phyloP scores from a whole-genome alignment of 2,113 vertebrate species.

The Chaenogobius annularis region DNA sequence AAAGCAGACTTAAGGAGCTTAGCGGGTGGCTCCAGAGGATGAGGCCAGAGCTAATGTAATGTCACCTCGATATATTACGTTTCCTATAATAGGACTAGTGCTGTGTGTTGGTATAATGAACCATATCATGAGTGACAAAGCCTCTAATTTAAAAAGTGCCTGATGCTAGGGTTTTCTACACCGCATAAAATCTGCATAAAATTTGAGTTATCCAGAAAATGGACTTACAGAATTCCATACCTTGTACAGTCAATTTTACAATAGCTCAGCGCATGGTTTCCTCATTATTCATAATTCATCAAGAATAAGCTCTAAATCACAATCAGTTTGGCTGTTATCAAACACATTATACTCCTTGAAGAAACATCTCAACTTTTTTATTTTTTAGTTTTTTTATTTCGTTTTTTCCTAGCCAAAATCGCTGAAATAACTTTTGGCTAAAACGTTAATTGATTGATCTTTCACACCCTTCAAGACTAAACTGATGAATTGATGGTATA shows the following conservation, averaged over 20 bases:
- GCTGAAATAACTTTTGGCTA: no score
- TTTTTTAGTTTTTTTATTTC: no score
- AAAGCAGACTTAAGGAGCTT: constrained; percentile 56
- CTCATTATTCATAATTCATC: no score
- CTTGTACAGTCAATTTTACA: not conserved
- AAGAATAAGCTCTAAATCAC: no score
- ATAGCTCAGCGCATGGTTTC: not conserved
- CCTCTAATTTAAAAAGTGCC: constrained; percentile 15
- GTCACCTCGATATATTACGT: constrained; percentile 37
- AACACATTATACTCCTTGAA: no score
- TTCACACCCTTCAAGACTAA: no score
- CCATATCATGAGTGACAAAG: constrained; percentile 30
- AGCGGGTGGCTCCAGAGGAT: constrained; percentile 30
- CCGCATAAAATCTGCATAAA: constrained; percentile 14
- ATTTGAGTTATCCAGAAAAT: constrained; percentile 1
- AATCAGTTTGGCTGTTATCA: no score
- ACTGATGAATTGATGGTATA: no score
- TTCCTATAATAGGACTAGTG: constrained; percentile 33
- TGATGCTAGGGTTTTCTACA: not conserved
- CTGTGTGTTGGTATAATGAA: constrained; percentile 31
- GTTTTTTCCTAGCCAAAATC: no score
- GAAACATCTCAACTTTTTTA: no score
- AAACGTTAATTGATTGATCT: no score
- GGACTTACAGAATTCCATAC: not conserved
- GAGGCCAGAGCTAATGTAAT: constrained; percentile 24